phyloP scores from a whole-genome alignment of 2,888 invertebrate genomes.

The Salpingus planirostris region DNA sequence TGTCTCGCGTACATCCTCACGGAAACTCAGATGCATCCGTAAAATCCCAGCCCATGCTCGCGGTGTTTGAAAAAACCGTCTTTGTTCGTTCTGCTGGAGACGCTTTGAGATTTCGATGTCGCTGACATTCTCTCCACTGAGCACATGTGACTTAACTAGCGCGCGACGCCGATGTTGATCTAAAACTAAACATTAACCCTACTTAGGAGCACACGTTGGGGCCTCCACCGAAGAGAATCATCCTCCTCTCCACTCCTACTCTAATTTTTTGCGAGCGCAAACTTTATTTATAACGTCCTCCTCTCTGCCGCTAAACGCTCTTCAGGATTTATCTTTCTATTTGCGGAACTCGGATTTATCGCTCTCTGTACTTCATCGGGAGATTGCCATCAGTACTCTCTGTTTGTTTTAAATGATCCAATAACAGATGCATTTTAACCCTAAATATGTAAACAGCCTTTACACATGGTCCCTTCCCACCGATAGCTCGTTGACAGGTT shows the following conservation, averaged over 20 bases:
- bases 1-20: conserved; percentile 17
- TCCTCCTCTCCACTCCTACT: conserved; percentile 21
- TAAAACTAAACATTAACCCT: conserved; percentile 22
- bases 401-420: conserved; percentile 12
- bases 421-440: conserved; percentile 12
- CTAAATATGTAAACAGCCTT: conserved; percentile 14
- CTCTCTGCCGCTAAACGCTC: not conserved
- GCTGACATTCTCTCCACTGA: conserved; percentile 14
- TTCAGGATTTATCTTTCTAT: conserved; percentile 14
- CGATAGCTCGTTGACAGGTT: too few relatives aligned
- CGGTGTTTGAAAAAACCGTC: not conserved
- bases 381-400: conserved; percentile 4
- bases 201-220: conserved; percentile 13
- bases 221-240: conserved; percentile 5
- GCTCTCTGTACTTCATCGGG: conserved; percentile 6
- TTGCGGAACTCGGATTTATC: conserved; percentile 12
- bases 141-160: conserved; percentile 19
- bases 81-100: not conserved
- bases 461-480: too few relatives aligned
- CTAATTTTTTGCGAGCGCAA: conserved; percentile 19
- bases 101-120: conserved; percentile 4
- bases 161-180: conserved; percentile 21
- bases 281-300: conserved; percentile 15
- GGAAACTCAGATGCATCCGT: conserved; percentile 4
- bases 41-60: conserved; percentile 14